Percentiles rank a stretch among this genome's conserved stretches.
phyloP scores from a whole-genome alignment of 2,113 vertebrate genomes.

The Lichenostomus cassidix region DNA sequence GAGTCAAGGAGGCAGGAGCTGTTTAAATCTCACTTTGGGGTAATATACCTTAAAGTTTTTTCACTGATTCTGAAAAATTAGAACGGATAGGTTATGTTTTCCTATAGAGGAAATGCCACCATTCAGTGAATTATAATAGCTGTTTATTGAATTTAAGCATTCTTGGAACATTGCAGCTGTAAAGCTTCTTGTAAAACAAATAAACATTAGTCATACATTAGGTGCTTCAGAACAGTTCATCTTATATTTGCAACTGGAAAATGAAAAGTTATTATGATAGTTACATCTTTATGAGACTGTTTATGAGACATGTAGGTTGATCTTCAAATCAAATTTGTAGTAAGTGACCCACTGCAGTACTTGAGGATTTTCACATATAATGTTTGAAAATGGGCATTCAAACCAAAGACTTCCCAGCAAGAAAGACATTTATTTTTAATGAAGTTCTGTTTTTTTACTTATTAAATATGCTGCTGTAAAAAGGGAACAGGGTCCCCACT shows the following conservation, averaged over 20 bases:
- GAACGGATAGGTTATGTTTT: slow-evolving; percentile 48
- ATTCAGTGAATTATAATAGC: slow-evolving; percentile 57
- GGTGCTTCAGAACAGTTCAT: slow-evolving; percentile 41
- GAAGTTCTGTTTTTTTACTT: neutral
- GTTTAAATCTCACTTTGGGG: slow-evolving; percentile 44
- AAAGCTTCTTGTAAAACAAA: slow-evolving; percentile 48
- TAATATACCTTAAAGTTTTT: slow-evolving; percentile 42
- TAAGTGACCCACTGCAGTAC: slow-evolving; percentile 37
- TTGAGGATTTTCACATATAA: neutral
- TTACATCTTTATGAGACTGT: slow-evolving; percentile 56
- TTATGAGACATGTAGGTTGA: slow-evolving; percentile 44
- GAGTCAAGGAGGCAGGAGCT: neutral
- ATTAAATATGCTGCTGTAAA: slow-evolving; percentile 14
- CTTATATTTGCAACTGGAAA: slow-evolving; percentile 32
- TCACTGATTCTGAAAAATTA: slow-evolving; percentile 50
- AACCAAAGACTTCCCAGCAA: neutral
- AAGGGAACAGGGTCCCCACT: neutral
- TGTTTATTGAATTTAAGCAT: slow-evolving; percentile 63
- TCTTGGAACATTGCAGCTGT: slow-evolving; percentile 45
- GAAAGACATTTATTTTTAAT: slow-evolving; percentile 52
- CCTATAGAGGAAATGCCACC: slow-evolving; percentile 22
- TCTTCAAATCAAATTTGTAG: slow-evolving; percentile 52
- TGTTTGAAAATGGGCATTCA: slow-evolving; percentile 20
- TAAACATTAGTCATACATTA: slow-evolving; percentile 55
- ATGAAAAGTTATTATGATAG: slow-evolving; percentile 50